Base-by-base conservation (phyloP, 2,113 vertebrate species). In the Channa maculata region DNA sequence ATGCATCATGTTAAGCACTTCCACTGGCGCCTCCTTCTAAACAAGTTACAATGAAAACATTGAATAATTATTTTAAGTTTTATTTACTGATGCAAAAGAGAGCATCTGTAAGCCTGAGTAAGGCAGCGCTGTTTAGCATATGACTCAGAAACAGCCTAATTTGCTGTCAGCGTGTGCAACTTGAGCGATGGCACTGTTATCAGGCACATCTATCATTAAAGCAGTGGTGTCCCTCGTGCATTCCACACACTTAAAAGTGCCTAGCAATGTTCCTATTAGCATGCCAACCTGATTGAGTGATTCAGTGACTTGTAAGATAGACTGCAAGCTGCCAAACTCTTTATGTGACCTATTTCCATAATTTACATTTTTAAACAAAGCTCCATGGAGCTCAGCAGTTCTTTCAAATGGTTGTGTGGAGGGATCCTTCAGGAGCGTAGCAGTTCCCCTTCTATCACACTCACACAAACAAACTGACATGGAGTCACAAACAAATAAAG, bases 341-440 rank as follows among this genome's bases (percentile, higher is more conserved):
- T 89, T 84, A 77, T 89, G 87, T 92, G 92, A 93, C 93, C 93
- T 82, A 93, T 93, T 94, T 95, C 89, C 93, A 94, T 93, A 90
- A 92, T 93, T 93, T 91, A 86, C 82, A 90, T 92, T 87, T 83
- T 91, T 86, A 90, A 94, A 92, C 88, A 93, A 84, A 91, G 87
- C 87, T 87, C 79, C 72, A 45, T 66, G 70, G 78, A 86, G 85
- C 88, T 86, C 83, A 74, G 80, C 86, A 87, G 65, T 80, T 89
- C 87, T 91, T 89, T 84, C 57, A 86, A 79, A 78, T 33, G 63
- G 57, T 65, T 86, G 71, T 75, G 73, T 58, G 12, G 52, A 74
- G 80, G 82, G 77, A 82, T 84, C 71, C 86, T 90, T 68, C 76
- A 72, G 83, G 79, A 86, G 72, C 65, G 53, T 9, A 38, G 75